Evolutionary conservation across 2,888 invertebrate species (phyloP).

Genomic region (Leptopilina myrica): DNA sequence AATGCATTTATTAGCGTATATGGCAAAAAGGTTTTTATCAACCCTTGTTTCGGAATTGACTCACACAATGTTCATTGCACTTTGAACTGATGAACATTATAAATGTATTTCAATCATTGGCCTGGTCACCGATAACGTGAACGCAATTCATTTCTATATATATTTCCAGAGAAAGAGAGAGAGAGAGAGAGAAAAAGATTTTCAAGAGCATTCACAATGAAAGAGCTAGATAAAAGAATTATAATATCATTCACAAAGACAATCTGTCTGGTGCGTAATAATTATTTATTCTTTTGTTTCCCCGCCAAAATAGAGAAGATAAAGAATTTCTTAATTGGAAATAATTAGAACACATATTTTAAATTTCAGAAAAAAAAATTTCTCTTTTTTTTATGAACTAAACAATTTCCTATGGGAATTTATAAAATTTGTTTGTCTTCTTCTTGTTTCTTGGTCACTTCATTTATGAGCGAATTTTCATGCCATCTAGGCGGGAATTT

Average conservation of each 20-base stretch:
- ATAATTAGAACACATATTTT: too few relatives aligned
- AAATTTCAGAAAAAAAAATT: too few relatives aligned
- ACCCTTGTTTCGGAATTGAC: slow-evolving; percentile 66
- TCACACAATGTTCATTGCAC: slow-evolving; percentile 64
- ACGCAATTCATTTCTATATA: not conserved
- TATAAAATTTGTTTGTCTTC: too few relatives aligned
- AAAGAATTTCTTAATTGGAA: too few relatives aligned
- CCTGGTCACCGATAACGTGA: slow-evolving; percentile 27
- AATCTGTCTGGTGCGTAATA: slow-evolving; percentile 6
- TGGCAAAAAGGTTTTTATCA: slow-evolving; percentile 66
- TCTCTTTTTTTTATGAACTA: too few relatives aligned
- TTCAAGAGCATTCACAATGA: slow-evolving; percentile 42
- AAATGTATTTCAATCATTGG: slow-evolving; percentile 43
- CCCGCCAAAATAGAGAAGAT: too few relatives aligned
- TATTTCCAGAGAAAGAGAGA: not conserved
- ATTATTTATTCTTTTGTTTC: not conserved
- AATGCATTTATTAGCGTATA: slow-evolving; percentile 54
- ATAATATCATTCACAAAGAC: not conserved
- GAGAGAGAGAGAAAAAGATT: too few relatives aligned
- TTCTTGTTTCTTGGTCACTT: too few relatives aligned
- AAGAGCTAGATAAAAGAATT: not conserved
- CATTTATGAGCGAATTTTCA: too few relatives aligned
- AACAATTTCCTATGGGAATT: too few relatives aligned
- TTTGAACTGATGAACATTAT: slow-evolving; percentile 59
- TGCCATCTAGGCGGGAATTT: too few relatives aligned